phyloP scores from a whole-genome alignment of 2,888 invertebrate species.

The Apeira syringaria region DNA sequence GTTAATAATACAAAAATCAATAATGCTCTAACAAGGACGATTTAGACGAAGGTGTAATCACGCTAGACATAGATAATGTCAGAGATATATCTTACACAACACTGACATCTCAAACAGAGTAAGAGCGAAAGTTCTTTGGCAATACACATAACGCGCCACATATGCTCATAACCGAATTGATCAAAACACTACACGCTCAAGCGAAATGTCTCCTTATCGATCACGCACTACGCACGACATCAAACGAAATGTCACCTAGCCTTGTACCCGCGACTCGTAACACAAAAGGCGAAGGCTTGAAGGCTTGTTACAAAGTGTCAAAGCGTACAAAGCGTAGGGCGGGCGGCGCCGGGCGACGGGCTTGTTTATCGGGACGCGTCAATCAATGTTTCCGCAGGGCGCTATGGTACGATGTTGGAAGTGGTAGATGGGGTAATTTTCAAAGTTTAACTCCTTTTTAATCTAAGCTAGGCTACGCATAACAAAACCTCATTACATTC shows the following conservation, averaged over 20 bases:
- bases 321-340: constrained; percentile 30
- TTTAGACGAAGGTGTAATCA: too few relatives aligned
- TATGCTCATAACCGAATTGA: not conserved
- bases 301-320: constrained; percentile 30
- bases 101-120: too few relatives aligned
- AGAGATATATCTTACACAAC: too few relatives aligned
- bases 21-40: too few relatives aligned
- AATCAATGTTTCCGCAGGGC: constrained; percentile 46
- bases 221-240: constrained; percentile 7
- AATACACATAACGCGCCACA: too few relatives aligned
- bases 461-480: too few relatives aligned
- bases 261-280: not conserved
- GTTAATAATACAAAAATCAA: too few relatives aligned
- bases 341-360: constrained; percentile 45
- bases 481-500: too few relatives aligned
- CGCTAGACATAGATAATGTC: too few relatives aligned
- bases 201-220: constrained; percentile 14
- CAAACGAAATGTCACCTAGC: constrained; percentile 20
- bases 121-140: too few relatives aligned
- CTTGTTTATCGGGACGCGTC: constrained; percentile 45
- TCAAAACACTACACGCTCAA: constrained; percentile 7
- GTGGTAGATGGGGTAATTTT: constrained; percentile 6
- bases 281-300: constrained; percentile 14
- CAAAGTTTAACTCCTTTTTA: too few relatives aligned
- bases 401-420: constrained; percentile 8